A percentile compares a stretch with the other conserved stretches of the same genome.
Evolutionary conservation across 2,888 invertebrate genomes (phyloP).

Genomic region (Notodonta ziczac): DNA sequence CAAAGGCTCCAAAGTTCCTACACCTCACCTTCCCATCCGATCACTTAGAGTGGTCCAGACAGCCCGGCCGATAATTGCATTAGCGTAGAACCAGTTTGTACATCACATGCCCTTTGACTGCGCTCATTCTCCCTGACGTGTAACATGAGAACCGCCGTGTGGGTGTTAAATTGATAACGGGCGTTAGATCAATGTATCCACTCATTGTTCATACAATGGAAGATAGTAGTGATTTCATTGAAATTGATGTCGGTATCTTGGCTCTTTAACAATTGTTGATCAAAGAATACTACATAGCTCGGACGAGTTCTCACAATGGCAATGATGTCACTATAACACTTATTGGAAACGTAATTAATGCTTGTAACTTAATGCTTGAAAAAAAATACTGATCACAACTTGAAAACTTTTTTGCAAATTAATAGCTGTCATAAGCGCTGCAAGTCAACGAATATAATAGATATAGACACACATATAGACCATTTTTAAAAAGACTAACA

Average conservation of each 20-base stretch:
- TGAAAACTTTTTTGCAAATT: too few relatives aligned
- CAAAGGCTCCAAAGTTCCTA: constrained; percentile 12
- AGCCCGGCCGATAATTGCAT: constrained; percentile 65
- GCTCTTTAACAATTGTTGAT: constrained; percentile 9
- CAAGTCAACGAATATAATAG: too few relatives aligned
- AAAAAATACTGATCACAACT: too few relatives aligned
- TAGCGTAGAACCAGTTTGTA: constrained; percentile 65
- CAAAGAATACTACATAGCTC: background rate
- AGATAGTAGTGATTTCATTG: constrained; percentile 18
- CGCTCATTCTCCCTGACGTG: constrained; percentile 62
- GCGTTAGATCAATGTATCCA: constrained; percentile 19
- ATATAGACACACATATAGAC: too few relatives aligned
- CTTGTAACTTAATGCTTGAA: too few relatives aligned
- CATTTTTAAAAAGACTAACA: too few relatives aligned
- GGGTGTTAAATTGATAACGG: constrained; percentile 32
- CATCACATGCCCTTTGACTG: constrained; percentile 65
- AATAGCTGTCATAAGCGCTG: too few relatives aligned
- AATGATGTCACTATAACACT: too few relatives aligned
- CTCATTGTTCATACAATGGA: constrained; percentile 18
- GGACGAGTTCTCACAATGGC: background rate
- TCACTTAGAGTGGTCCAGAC: constrained; percentile 56
- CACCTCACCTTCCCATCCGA: constrained; percentile 35
- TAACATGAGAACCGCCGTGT: constrained; percentile 44
- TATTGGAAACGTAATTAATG: too few relatives aligned
- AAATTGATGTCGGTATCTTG: constrained; percentile 8